These are phyloP conservation scores for Berghia stephanieae DNA, from an alignment of 1,140 invertebrate species.

Conservation along the genomic window DNA sequence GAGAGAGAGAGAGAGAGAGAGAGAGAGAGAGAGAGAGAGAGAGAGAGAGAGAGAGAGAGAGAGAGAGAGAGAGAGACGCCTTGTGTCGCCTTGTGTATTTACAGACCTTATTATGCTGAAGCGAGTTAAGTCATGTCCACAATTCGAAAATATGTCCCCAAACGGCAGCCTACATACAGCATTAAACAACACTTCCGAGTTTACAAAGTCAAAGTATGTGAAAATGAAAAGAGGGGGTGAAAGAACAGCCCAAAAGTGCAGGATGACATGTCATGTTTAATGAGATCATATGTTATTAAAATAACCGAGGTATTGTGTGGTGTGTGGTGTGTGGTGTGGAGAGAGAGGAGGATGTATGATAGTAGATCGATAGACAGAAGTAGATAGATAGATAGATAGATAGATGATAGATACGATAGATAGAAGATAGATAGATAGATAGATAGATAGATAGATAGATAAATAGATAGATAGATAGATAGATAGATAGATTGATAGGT, in stretches of 20 bases:
- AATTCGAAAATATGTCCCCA: background rate
- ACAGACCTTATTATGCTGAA: background rate
- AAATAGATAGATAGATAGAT: conserved; percentile 16
- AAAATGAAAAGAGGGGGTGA: no score
- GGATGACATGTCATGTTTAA: no score
- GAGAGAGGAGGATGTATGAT: background rate
- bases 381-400: background rate
- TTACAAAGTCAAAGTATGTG: no score
- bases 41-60: conserved; percentile 10
- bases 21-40: conserved; percentile 3
- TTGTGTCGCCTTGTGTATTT: background rate
- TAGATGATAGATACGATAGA: background rate
- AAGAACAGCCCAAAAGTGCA: no score
- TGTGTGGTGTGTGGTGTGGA: background rate
- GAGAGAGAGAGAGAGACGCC: background rate
- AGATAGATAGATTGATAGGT: conserved; percentile 16
- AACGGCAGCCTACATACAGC: background rate
- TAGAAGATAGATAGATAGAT: background rate
- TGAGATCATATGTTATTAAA: no score
- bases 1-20: conserved; percentile 19
- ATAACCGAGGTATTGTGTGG: background rate
- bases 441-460: background rate
- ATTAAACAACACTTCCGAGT: no score
- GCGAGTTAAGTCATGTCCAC: background rate
- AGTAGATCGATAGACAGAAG: background rate